phyloP scores from a whole-genome alignment of 2,113 vertebrate species.

The Xyliphius kryptos region DNA sequence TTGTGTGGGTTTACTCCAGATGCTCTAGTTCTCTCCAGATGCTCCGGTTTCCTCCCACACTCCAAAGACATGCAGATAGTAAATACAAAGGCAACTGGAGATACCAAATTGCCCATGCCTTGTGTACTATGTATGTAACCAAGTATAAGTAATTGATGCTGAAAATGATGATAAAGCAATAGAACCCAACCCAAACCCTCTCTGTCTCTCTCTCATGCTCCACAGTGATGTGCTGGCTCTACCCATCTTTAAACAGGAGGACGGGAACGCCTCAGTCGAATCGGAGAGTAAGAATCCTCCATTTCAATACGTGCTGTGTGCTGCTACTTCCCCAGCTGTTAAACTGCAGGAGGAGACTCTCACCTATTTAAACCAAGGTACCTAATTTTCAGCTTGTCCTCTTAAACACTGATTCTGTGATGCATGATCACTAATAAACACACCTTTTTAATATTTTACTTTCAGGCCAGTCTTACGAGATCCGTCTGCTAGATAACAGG shows the following conservation, averaged over 20 bases:
- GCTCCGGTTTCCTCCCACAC: too few species aligned
- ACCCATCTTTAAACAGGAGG: slow-evolving; percentile 98
- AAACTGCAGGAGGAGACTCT: slow-evolving; percentile 97
- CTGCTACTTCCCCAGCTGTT: slow-evolving; percentile 91
- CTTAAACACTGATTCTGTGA: slow-evolving; percentile 22
- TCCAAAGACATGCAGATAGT: too few species aligned
- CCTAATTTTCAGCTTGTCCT: slow-evolving; percentile 4
- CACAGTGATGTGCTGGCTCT: slow-evolving; percentile 91
- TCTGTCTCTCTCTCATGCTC: slow-evolving; percentile 19
- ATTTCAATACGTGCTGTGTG: slow-evolving; percentile 95
- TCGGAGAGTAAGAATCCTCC: slow-evolving; percentile 87
- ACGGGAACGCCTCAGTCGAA: slow-evolving; percentile 82
- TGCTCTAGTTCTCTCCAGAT: too few species aligned
- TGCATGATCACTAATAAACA: not conserved
- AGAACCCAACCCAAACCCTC: too few species aligned
- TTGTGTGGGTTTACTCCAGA: too few species aligned
- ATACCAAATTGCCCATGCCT: too few species aligned
- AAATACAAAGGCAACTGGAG: too few species aligned
- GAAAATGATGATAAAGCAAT: too few species aligned
- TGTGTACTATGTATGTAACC: too few species aligned
- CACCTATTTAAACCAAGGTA: slow-evolving; percentile 98
- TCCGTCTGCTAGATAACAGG: slow-evolving; percentile 94
- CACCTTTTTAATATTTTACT: not conserved
- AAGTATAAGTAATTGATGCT: too few species aligned
- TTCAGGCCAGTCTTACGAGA: slow-evolving; percentile 96